Base-by-base conservation (phyloP, 2,797 vertebrate species). In the Sebastes nivosus region DNA sequence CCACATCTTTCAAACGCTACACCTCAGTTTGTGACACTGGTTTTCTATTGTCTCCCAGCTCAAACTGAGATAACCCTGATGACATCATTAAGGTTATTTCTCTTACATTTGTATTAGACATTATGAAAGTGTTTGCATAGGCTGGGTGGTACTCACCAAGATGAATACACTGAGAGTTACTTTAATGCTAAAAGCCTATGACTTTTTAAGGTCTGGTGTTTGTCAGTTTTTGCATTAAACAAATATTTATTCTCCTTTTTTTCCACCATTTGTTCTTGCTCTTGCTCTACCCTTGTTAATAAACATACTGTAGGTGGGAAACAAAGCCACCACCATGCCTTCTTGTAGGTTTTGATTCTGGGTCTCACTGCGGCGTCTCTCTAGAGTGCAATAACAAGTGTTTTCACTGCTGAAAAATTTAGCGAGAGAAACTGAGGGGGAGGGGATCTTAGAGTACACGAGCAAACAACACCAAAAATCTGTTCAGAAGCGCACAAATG, bases 401-500 rank as follows among this genome's bases (percentile, higher is more conserved):
- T 61, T 71, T 66, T 73, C n/a, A 2, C 67, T 66, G 29, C 72
- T 85, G 64, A 71, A 85, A 82, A 55, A 65, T 75, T 71, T 60
- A 66, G 72, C 11, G 4, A 60, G 60, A 25, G 27, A 75, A 60
- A 25, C 60, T 2, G 16, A 57, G 7, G 16, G 46, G 50, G 67
- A 30, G 60, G 14, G 27, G 22, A 32, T 66, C 32, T 30, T 13
- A n/a, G 29, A 42, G 66, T 58, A 27, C 4, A 27, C 63, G 29
- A 69, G 57, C 27, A 71, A 65, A 88, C 29, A 78, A 65, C 13
- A 75, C 69, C 69, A 42, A 80, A 69, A 67, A 65, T 5, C 25
- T 78, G 72, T 77, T 73, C 46, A 88, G n/a, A 83, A 77, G 77
- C 78, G 85, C 77, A 84, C 20, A 74, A 84, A 79, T 58, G 60